These are phyloP conservation scores for Chunga burmeisteri DNA, from an alignment of 2,113 vertebrate species.

Conservation along the genomic window DNA sequence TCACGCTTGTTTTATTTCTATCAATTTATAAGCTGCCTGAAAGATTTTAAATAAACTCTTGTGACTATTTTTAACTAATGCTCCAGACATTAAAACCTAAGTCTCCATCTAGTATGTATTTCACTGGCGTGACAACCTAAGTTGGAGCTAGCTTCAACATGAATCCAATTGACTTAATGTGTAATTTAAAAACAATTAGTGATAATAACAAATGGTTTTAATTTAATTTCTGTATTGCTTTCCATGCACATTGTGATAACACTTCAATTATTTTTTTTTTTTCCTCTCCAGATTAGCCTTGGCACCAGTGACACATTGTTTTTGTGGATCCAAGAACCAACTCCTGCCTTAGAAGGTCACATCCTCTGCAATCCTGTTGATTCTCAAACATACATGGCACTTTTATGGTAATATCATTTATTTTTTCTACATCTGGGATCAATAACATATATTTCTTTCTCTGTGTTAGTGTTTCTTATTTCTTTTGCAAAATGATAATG, in stretches of 20 bases:
- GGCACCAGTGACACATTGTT: conserved; percentile 96
- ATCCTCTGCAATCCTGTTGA: conserved; percentile 91
- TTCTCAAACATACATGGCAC: conserved; percentile 84
- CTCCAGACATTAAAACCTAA: not conserved
- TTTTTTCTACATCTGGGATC: conserved; percentile 6
- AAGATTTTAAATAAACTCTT: conserved; percentile 37
- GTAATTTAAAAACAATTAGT: conserved; percentile 72
- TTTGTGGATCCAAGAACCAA: conserved; percentile 87
- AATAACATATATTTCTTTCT: not conserved
- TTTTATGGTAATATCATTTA: conserved; percentile 83
- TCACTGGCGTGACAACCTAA: not conserved
- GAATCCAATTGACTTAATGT: conserved; percentile 65
- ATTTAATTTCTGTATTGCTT: conserved; percentile 70
- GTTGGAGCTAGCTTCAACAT: not conserved
- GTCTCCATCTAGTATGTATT: not conserved
- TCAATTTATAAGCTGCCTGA: conserved; percentile 4
- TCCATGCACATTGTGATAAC: conserved; percentile 53
- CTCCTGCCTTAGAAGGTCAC: conserved; percentile 88
- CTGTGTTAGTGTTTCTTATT: conserved; percentile 7
- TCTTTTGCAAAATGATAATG: conserved; percentile 38
- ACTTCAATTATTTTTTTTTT: conserved; percentile 22
- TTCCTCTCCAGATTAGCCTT: conserved; percentile 80
- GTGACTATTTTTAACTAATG: conserved; percentile 25
- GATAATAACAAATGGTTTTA: conserved; percentile 65
- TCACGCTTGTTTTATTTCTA: not conserved